A percentile compares a stretch with the other conserved stretches of the same genome.
These are phyloP conservation scores for Myotis yumanensis DNA, from an alignment of 2,113 vertebrate genomes.

Conservation along the genomic window DNA sequence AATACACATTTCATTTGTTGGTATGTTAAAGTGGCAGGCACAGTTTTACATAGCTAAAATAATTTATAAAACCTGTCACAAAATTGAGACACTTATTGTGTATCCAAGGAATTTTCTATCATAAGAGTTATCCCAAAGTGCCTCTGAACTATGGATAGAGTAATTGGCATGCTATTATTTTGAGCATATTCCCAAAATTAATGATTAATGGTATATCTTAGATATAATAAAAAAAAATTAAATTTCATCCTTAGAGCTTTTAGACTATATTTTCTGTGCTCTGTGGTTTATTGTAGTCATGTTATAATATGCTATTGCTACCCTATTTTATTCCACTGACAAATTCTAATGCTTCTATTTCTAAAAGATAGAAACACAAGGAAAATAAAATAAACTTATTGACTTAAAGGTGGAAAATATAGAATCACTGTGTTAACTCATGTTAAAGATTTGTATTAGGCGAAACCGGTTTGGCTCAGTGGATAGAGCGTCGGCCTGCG, in stretches of 20 bases:
- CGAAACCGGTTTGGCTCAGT: too few species aligned
- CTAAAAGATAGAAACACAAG: not conserved
- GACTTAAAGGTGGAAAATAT: not conserved
- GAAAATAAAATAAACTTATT: not conserved
- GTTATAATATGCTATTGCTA: not conserved
- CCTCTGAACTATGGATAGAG: not conserved
- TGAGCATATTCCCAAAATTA: not conserved
- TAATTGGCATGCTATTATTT: slow-evolving; percentile 5
- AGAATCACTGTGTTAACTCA: not conserved
- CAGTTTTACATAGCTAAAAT: slow-evolving; percentile 52
- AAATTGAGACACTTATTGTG: not conserved
- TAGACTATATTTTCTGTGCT: not conserved
- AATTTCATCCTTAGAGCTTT: not conserved
- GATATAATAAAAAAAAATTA: not conserved
- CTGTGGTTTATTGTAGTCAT: not conserved
- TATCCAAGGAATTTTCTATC: not conserved
- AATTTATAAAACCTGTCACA: slow-evolving; percentile 51
- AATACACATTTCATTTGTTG: slow-evolving; percentile 43
- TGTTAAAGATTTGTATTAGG: not conserved
- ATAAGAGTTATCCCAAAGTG: not conserved
- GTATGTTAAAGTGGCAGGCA: slow-evolving; percentile 46
- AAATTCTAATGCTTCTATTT: slow-evolving; percentile 12
- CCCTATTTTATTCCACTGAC: not conserved
- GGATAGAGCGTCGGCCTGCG: too few species aligned
- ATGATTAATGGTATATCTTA: not conserved